Conservation (phyloP, 1,140 invertebrate species). For the Caerostris extrusa region DNA sequence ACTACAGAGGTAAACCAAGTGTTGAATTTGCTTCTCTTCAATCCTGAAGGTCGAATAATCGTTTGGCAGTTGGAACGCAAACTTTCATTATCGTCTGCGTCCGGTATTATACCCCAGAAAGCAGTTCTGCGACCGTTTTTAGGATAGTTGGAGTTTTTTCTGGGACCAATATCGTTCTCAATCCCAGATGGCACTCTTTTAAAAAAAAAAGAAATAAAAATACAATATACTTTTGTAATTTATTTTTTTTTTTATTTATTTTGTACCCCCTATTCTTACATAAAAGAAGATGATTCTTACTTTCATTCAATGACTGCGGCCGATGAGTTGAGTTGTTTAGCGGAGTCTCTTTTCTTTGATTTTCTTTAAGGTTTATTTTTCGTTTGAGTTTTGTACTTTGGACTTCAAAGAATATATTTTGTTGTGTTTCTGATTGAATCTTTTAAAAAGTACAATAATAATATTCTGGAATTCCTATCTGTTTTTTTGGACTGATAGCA, state of each 20-base stretch:
- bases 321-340: conserved; percentile 63
- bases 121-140: conserved; percentile 44
- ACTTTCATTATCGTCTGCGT: conserved; percentile 58
- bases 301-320: background rate
- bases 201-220: conserved; percentile 18
- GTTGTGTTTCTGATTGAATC: background rate
- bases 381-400: background rate
- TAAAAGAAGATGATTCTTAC: conserved; percentile 46
- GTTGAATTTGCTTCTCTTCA: conserved; percentile 24
- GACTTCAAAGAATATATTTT: background rate
- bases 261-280: background rate
- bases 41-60: conserved; percentile 56
- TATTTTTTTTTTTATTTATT: background rate
- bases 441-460: conserved; percentile 5
- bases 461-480: background rate
- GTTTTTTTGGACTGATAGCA: too few species aligned
- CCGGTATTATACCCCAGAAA: conserved; percentile 64
- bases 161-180: conserved; percentile 35
- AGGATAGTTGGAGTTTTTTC: conserved; percentile 17
- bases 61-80: conserved; percentile 34
- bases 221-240: background rate
- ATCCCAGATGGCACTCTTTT: conserved; percentile 52
- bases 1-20: conserved; percentile 29
- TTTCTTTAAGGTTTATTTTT: conserved; percentile 25
- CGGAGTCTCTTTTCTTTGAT: conserved; percentile 29